Percentiles rank a stretch among this genome's conserved stretches.
Conservation (phyloP, 2,888 invertebrate species). For the Oligia fasciuncula region DNA sequence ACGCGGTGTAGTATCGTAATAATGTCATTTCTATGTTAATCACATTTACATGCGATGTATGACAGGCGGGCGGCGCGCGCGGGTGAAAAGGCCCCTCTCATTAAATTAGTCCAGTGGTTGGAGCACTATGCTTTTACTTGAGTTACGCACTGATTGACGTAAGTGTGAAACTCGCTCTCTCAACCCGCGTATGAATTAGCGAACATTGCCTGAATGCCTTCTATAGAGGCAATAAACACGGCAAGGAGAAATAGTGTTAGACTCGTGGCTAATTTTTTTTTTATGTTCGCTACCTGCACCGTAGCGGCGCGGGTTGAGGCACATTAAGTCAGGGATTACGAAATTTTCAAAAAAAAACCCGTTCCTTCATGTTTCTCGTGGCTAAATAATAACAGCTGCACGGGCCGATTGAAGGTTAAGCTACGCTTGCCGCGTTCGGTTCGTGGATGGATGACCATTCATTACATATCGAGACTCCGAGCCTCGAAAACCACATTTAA, state of each 20-base stretch:
- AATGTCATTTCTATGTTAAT: constrained; percentile 74
- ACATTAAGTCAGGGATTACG: neutral
- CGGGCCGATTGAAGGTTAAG: neutral
- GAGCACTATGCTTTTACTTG: constrained; percentile 84
- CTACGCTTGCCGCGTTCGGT: too few relatives aligned
- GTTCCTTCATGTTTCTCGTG: neutral
- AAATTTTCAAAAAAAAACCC: neutral
- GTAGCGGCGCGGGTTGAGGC: constrained; percentile 14
- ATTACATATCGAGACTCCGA: neutral
- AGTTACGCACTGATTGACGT: constrained; percentile 84
- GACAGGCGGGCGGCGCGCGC: constrained; percentile 64
- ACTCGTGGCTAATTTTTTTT: constrained; percentile 75
- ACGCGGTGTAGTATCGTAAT: constrained; percentile 70
- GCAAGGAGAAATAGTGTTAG: constrained; percentile 71
- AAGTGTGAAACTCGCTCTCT: constrained; percentile 88
- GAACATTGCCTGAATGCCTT: constrained; percentile 84
- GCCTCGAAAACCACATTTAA: neutral
- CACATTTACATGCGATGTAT: constrained; percentile 70
- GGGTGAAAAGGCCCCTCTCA: constrained; percentile 84
- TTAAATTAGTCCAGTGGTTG: constrained; percentile 89
- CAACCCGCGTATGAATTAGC: constrained; percentile 73
- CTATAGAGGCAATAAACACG: constrained; percentile 83
- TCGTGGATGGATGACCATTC: neutral
- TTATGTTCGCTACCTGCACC: constrained; percentile 40
- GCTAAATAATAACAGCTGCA: neutral